Base-by-base conservation (phyloP, 2,113 vertebrate species). In the Ardeotis arabs region DNA sequence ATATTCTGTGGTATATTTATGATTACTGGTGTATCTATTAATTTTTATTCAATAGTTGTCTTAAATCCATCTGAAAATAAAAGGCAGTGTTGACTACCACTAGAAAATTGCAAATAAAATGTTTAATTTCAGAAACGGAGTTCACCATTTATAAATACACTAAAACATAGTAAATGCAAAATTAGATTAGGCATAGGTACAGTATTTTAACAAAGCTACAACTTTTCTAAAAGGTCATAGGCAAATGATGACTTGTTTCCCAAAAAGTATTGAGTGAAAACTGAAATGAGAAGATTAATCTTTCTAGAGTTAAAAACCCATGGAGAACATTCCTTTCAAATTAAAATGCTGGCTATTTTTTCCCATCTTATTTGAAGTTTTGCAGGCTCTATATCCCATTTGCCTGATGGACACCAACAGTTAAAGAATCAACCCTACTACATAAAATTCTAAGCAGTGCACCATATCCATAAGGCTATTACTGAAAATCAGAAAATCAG, bases 71-170 rank as follows among this genome's bases (percentile, higher is more conserved):
- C 78, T 89, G 39, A 89, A 94, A 97, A 96, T 62, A 97, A 98
- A 91, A 97, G 67, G 74, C 97, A 94, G 92, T 81, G 45, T 88
- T 64, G 85, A 95, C 94, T 94, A 97, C 96, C 95, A 91, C 96
- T 97, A 97, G 96, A 97, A 98, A 98, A 98, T 96, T 95, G 95
- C 97, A 98, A 98, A 98, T 98, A 98, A 98, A 98, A 98, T 98
- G 97, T 98, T 98, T 98, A 98, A 98, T 98, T 98, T 98, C 97
- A 97, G 97, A 98, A 98, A 98, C 96, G 92, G 96, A 97, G 96
- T 98, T 97, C 98, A 98, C 97, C 97, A 97, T 98, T 98, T 98
- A 98, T 98, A 98, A 98, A 98, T 98, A 98, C 98, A 98, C 98
- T 98, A 98, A 98, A 97, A 98, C 98, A 98, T 95, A 97, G 96